Conservation (phyloP, 2,888 invertebrate species). For the Tinea semifulvella region DNA sequence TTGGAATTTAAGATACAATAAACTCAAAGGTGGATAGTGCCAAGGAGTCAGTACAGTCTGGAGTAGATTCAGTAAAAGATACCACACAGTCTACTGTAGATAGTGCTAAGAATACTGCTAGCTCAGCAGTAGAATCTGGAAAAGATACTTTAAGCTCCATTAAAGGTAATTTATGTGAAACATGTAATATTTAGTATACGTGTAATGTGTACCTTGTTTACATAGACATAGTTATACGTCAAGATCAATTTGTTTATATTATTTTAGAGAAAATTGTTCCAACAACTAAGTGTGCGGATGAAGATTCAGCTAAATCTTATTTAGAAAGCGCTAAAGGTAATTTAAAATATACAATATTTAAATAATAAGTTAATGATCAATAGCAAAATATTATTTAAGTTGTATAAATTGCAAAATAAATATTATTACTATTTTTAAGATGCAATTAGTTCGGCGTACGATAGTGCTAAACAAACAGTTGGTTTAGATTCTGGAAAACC, state of each 20-base stretch:
- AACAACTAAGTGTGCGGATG: conserved; percentile 30
- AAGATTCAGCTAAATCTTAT: conserved; percentile 29
- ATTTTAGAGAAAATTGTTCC: conserved; percentile 32
- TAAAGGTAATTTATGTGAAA: conserved; percentile 4
- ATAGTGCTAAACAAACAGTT: conserved; percentile 33
- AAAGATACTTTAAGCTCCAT: background rate
- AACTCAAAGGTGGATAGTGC: conserved; percentile 28
- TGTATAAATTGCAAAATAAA: too few species aligned
- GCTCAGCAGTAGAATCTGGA: conserved; percentile 4
- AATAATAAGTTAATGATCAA: too few species aligned
- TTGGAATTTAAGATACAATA: conserved; percentile 20
- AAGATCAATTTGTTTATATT: too few species aligned
- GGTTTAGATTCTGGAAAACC: conserved; percentile 31
- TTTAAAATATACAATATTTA: too few species aligned
- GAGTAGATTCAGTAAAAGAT: conserved; percentile 29
- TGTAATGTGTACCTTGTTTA: too few species aligned
- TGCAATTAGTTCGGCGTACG: too few species aligned
- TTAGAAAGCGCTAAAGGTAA: conserved; percentile 38
- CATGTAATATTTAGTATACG: background rate
- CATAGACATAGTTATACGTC: too few species aligned
- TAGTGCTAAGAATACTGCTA: conserved; percentile 9
- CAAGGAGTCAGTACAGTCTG: conserved; percentile 29
- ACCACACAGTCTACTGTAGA: background rate
- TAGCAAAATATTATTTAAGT: too few species aligned
- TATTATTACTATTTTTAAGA: too few species aligned